Base-by-base conservation (phyloP, 1,140 invertebrate species). In the Lanistes nyassanus region DNA sequence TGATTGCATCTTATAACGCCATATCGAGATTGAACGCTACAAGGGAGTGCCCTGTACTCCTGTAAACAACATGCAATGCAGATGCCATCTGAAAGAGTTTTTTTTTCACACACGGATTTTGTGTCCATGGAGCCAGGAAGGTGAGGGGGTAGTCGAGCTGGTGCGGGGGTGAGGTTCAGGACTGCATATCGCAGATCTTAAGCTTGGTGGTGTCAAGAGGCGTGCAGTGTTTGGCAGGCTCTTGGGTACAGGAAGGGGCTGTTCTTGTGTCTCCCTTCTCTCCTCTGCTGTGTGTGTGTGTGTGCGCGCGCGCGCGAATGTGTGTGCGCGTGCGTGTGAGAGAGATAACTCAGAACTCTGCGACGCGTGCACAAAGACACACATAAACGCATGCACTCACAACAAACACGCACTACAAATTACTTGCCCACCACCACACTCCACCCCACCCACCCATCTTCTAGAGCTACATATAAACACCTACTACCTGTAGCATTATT, bases 211-310 rank as follows among this genome's bases (percentile, higher is more conserved):
- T 47, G 42, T 16, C 9, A 16, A 47, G 19, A 47, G 19, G n/a
- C n/a, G 19, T 13, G 42, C 42, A 47, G 42, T 9, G 9, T 47
- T 47, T 47, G 42, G 42, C 39, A 42, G 39, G n/a, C 39, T 13
- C 39, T 42, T 13, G 39, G 9, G 42, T 6, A 16, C 42, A 47
- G 42, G 19, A 47, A 3, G 42, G 19, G 21, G 36, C 51, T 68
- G n/a, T 58, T 65, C 56, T 51, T 56, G 26, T 75, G 34, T 66
- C 62, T 66, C 73, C 65, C 73, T 74, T 39, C 42, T 39, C 42
- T 36, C 37, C 65, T 34, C n/a, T 68, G 7, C 21, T 64, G 62
- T 34, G 34, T 37, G 2, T 64, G n/a, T 34, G 62, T 64, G n/a
- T 64, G 23, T 64, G 56, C 31, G 56, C 31, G 56, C 31, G 56